Evolutionary conservation across 2,113 vertebrate species (phyloP).

Genomic region (Columba janthina): DNA sequence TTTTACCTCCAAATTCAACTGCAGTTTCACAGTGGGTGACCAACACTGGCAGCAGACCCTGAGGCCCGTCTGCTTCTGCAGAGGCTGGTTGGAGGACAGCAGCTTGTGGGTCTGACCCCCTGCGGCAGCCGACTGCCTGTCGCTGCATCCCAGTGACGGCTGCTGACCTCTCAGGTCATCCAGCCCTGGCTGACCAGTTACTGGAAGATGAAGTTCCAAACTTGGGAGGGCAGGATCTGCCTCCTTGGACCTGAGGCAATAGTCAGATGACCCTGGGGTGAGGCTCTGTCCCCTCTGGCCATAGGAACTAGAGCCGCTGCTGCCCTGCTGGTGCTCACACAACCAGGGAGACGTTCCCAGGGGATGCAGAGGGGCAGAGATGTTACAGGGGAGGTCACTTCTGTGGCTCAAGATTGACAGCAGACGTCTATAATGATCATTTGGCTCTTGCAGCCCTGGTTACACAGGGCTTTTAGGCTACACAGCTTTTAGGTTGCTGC

Average conservation of each 20-base stretch:
- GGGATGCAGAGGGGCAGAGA: neutral
- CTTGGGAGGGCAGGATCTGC: neutral
- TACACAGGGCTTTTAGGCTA: neutral
- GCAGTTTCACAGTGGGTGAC: neutral
- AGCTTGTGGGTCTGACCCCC: neutral
- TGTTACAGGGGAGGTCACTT: accelerated
- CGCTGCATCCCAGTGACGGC: neutral
- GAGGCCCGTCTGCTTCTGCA: neutral
- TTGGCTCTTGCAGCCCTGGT: neutral
- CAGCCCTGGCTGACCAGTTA: neutral
- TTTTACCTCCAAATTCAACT: neutral
- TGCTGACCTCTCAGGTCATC: neutral
- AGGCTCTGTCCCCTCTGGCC: neutral
- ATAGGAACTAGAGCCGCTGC: neutral
- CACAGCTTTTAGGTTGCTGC: neutral
- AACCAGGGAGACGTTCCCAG: neutral
- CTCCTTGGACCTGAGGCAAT: neutral
- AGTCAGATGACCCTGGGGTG: neutral
- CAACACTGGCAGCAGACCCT: neutral
- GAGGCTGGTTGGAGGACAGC: neutral
- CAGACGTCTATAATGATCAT: accelerated
- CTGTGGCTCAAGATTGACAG: accelerated
- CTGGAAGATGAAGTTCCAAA: neutral
- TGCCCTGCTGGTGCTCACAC: neutral
- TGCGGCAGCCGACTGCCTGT: neutral